Percentiles rank a stretch among this genome's conserved stretches.
phyloP scores from a whole-genome alignment of 2,113 vertebrate species.

The Gymnarchus niloticus region DNA sequence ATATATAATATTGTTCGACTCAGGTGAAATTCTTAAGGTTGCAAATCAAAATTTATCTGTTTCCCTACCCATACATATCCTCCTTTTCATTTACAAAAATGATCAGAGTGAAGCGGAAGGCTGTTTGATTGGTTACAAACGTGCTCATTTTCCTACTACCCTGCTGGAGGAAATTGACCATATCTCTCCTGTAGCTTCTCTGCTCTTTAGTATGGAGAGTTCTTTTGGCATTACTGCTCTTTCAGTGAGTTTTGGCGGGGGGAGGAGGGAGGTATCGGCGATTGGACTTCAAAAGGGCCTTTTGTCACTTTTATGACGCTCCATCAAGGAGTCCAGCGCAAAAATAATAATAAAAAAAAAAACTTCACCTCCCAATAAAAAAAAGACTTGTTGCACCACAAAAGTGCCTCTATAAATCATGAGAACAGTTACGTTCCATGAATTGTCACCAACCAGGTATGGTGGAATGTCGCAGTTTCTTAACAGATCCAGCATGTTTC shows the following conservation, averaged over 20 bases:
- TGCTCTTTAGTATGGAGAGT: neutral
- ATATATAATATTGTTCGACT: neutral
- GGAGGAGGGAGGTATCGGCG: neutral
- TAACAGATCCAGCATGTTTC: neutral
- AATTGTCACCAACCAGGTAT: neutral
- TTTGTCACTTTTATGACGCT: neutral
- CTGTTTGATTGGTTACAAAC: neutral
- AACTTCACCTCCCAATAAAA: neutral
- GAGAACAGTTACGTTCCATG: neutral
- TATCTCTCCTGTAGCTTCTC: neutral
- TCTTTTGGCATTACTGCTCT: slow-evolving; percentile 27
- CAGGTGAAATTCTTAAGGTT: neutral
- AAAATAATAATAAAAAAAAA: neutral
- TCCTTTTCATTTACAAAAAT: neutral
- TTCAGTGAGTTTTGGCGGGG: neutral
- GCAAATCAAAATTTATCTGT: neutral
- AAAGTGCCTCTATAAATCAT: neutral
- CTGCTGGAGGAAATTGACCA: slow-evolving; percentile 1
- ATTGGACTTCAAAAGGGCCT: neutral
- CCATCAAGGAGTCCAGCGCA: neutral
- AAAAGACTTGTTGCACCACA: neutral
- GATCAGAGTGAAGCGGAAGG: neutral
- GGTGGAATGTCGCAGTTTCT: neutral
- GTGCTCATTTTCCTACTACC: neutral
- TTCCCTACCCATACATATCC: neutral